Base-by-base conservation (phyloP, 2,113 vertebrate genomes). In the Phasianus colchicus region DNA sequence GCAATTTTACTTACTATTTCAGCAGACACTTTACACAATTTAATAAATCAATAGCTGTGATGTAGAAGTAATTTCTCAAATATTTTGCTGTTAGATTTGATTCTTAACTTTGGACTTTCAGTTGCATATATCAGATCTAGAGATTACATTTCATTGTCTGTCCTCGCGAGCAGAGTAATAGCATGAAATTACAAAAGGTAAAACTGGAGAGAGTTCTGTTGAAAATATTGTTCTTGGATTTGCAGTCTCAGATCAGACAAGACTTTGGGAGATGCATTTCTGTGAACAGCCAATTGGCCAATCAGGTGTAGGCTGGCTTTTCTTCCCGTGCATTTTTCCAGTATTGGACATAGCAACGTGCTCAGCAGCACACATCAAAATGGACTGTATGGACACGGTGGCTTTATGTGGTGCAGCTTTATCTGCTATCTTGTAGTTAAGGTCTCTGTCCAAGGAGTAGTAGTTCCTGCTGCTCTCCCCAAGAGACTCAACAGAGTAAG, bases 261-360 rank as follows among this genome's bases (percentile, higher is more conserved):
- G n/a, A 47, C 18, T 48, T 7, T 43, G 47, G 60, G 48, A 77
- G 58, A 30, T 13, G 0, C 18, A 5, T 55, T 81, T 86, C 52
- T 86, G 47, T 57, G 29, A 69, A 20, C 38, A 45, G 5, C 22
- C 0, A 0, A 7, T 6, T 57, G 40, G 10, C 20, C 1, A 1
- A 29, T 66, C 47, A 32, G 58, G 25, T 2, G 42, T 45, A 60
- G 45, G 38, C 57, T 71, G 58, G 14, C 29, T 88, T 89, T 66
- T 50, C 42, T 78, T 64, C 57, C 36, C 50, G 9, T 1, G 2
- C 25, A 43, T 43, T 50, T 74, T 19, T 86, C 21, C 55, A 2
- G 22, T 40, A 25, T 3, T 18, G 61, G 60, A 10, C 10, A 12
- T 64, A 3, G 42, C 15, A 43, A 43, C 6, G 6, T 16, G 42